Evolutionary conservation across 2,797 vertebrate species (phyloP), one percentile per base, ranked within the genome.

Genomic region (Chromis chromis): DNA sequence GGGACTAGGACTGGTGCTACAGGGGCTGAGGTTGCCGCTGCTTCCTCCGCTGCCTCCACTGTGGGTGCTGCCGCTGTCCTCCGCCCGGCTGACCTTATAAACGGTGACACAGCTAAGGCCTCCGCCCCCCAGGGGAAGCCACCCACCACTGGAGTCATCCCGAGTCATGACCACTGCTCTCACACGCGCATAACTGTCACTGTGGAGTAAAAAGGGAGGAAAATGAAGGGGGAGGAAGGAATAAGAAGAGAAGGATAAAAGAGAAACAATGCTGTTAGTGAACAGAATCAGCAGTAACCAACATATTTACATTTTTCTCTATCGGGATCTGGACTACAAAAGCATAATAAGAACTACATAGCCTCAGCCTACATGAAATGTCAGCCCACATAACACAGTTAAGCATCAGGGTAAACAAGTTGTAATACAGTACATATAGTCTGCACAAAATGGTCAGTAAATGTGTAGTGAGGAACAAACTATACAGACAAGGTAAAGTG

Each of bases 131-230:
- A 99, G 94, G 85, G 97, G 96, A 91, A 99, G 95, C 98, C 98
- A 99, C 93, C 98, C 98, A 88, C 98, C 97, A 80, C 97, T 99
- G 92, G 98, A 99, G 96, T 99, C 98, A 96, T 99, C 98, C 92
- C 98, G 96, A 94, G 97, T 99, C 98, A 99, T 98, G 96, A 99
- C 98, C 97, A 99, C 98, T 95, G 98, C 98, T 98, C 97, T 96
- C 95, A 99, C 98, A 91, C 97, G 96, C 92, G 97, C 98, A 96
- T 97, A 99, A 98, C 94, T 95, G 94, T 95, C 94, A 97, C 98
- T 99, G 94, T 81, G 92, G 57, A 89, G 65, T 60, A 82, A 75
- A 44, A 67, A 21, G 33, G 49, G 54, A 69, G 70, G 60, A 71
- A 8, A 63, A 70, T 3, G 3, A 40, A 33, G 53, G 14, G 48